Evolutionary conservation across 2,888 invertebrate species (phyloP).

Genomic region (Stenolophus ochropezus): DNA sequence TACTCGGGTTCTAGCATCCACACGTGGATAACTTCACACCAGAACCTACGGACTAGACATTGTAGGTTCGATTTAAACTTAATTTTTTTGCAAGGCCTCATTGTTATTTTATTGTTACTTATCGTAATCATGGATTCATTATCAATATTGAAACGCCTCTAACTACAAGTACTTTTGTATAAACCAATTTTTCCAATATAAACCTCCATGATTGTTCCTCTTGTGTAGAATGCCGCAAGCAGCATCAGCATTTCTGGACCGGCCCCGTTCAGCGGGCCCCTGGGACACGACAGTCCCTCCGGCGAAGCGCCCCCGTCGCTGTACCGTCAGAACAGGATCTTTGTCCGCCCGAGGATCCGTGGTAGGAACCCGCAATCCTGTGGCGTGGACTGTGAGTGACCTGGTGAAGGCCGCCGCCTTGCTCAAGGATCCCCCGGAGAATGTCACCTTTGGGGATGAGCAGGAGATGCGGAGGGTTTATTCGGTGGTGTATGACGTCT

Average conservation of each 20-base stretch:
- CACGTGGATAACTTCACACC: too few species aligned
- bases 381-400: constrained; percentile 72
- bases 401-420: constrained; percentile 77
- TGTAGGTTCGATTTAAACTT: too few species aligned
- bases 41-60: too few species aligned
- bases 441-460: constrained; percentile 77
- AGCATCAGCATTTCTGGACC: constrained; percentile 46
- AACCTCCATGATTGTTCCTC: too few species aligned
- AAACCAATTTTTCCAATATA: too few species aligned
- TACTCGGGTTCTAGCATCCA: too few species aligned
- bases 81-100: too few species aligned
- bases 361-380: constrained; percentile 61
- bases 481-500: constrained; percentile 83
- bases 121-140: too few species aligned
- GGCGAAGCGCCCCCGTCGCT: constrained; percentile 39
- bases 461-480: constrained; percentile 85
- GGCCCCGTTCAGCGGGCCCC: constrained; percentile 47
- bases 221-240: constrained; percentile 43
- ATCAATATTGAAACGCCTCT: too few species aligned
- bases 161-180: too few species aligned
- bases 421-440: constrained; percentile 74
- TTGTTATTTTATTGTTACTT: too few species aligned
- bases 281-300: constrained; percentile 60
- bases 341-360: constrained; percentile 16
- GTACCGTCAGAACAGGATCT: constrained; percentile 49